Percentiles rank a stretch among this genome's conserved stretches.
These are phyloP conservation scores for Squalus acanthias DNA, from an alignment of 2,797 vertebrate species.

Conservation along the genomic window DNA sequence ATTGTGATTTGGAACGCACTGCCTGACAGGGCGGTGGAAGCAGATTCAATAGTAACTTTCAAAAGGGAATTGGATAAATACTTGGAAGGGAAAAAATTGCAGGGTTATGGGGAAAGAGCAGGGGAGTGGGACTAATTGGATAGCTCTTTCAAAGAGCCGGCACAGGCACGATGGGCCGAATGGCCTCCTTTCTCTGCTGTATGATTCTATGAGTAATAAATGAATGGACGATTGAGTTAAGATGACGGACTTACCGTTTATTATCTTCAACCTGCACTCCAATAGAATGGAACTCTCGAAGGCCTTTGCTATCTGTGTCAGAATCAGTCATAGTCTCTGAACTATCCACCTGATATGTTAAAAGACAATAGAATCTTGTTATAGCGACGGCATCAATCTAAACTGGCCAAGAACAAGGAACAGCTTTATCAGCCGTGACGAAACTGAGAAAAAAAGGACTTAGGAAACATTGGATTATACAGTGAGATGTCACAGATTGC, in stretches of 20 bases:
- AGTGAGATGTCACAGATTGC: background rate
- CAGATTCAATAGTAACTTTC: background rate
- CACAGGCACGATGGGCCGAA: background rate
- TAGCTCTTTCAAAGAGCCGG: background rate
- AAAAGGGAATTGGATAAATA: background rate
- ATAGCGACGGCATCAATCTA: background rate
- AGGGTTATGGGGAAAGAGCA: background rate
- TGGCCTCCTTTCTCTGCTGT: background rate
- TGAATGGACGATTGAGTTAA: background rate
- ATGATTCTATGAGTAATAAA: background rate
- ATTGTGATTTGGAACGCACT: background rate
- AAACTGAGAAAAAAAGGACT: background rate
- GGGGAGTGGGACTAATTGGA: background rate
- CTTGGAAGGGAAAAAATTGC: background rate
- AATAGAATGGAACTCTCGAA: conserved; percentile 92
- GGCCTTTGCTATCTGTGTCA: conserved; percentile 80
- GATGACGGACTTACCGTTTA: conserved; percentile 71
- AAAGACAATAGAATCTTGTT: conserved; percentile 23
- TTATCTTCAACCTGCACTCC: conserved; percentile 97
- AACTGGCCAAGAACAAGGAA: background rate
- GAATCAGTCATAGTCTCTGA: conserved; percentile 91
- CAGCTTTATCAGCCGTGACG: background rate
- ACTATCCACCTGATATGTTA: conserved; percentile 66
- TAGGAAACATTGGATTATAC: background rate
- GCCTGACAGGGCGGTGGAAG: background rate